These are phyloP conservation scores for Ailurus styani DNA, from an alignment of 2,113 vertebrate genomes.

Conservation along the genomic window DNA sequence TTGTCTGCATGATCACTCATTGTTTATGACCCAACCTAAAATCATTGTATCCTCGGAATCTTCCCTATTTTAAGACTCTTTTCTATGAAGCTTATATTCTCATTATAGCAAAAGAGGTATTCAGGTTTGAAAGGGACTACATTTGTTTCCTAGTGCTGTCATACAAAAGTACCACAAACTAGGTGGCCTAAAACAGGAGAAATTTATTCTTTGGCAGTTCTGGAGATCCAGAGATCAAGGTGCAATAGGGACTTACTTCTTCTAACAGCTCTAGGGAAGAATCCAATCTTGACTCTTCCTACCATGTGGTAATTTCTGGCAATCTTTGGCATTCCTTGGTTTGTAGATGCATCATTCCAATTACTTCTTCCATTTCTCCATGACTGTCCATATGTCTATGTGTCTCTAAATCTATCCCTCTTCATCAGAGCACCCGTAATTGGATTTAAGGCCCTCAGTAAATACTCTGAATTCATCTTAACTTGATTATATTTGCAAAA, in stretches of 20 bases:
- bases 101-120: background rate
- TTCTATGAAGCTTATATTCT: background rate
- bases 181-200: background rate
- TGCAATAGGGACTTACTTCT: background rate
- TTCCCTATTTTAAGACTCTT: background rate
- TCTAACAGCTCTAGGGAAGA: background rate
- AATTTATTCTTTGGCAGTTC: background rate
- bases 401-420: background rate
- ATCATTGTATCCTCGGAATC: background rate
- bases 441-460: background rate
- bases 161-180: background rate
- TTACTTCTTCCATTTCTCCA: background rate
- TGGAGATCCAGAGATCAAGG: background rate
- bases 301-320: background rate
- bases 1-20: background rate
- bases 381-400: background rate
- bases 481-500: background rate
- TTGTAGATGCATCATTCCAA: background rate
- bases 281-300: background rate
- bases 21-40: background rate
- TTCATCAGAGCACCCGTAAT: background rate
- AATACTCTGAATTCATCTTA: background rate
- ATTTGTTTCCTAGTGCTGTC: background rate
- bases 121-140: background rate
- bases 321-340: background rate